Percentiles rank a stretch among this genome's conserved stretches.
These are phyloP conservation scores for Puma concolor DNA, from an alignment of 2,113 vertebrate genomes.

Conservation along the genomic window DNA sequence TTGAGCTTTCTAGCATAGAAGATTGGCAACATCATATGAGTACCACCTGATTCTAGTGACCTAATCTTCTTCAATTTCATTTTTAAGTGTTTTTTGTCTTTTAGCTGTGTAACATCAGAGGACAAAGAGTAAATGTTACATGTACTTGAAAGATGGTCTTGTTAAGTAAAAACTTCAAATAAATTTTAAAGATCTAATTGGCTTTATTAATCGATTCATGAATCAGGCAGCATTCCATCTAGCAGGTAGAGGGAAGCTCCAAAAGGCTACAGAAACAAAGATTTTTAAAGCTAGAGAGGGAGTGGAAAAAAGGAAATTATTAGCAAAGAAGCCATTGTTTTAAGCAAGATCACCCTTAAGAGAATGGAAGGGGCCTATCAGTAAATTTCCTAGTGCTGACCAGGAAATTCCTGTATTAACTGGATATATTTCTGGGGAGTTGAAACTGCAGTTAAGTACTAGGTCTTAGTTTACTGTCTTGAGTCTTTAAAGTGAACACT, in stretches of 20 bases:
- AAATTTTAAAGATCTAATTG: background rate
- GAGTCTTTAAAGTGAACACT: background rate
- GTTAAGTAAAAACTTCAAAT: background rate
- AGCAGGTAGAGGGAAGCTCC: background rate
- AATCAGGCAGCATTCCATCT: background rate
- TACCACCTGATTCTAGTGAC: background rate
- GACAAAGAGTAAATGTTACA: background rate
- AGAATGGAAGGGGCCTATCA: background rate
- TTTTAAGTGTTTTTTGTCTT: constrained; percentile 45
- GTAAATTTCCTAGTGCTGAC: background rate
- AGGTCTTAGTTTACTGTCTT: background rate
- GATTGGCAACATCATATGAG: background rate
- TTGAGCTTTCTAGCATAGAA: background rate
- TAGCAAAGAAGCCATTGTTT: background rate
- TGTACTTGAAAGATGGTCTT: background rate
- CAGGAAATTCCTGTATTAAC: background rate
- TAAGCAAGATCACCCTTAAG: background rate
- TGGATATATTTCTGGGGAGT: background rate
- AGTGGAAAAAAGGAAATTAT: background rate
- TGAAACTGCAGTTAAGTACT: background rate
- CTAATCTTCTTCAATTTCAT: background rate
- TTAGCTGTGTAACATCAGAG: constrained; percentile 25
- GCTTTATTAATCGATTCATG: background rate
- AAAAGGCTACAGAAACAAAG: background rate
- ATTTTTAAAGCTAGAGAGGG: background rate